Evolutionary conservation across 2,888 invertebrate genomes (phyloP).

Genomic region (Eristalinus aeneus): DNA sequence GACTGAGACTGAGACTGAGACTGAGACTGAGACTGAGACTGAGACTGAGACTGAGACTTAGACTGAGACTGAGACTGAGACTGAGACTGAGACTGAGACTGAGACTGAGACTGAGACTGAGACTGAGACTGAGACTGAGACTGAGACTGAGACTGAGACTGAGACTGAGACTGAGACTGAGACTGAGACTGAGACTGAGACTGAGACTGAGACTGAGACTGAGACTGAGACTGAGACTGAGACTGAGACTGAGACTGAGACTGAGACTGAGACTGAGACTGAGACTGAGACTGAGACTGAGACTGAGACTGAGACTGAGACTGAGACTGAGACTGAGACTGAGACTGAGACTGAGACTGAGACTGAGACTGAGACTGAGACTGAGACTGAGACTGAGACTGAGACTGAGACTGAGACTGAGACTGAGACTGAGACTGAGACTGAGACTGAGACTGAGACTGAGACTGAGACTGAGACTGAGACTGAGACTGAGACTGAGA

Average conservation of each 20-base stretch:
- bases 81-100: constrained; percentile 14
- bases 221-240: constrained; percentile 14
- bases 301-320: constrained; percentile 16
- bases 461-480: constrained; percentile 14
- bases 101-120: constrained; percentile 14
- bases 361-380: constrained; percentile 16
- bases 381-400: constrained; percentile 16
- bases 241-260: constrained; percentile 16
- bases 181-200: constrained; percentile 16
- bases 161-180: constrained; percentile 14
- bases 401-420: constrained; percentile 14
- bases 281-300: constrained; percentile 14
- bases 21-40: constrained; percentile 4
- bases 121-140: constrained; percentile 15
- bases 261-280: constrained; percentile 16
- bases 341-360: constrained; percentile 14
- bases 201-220: constrained; percentile 16
- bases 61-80: constrained; percentile 7
- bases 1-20: background rate
- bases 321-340: constrained; percentile 16
- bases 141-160: constrained; percentile 16
- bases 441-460: constrained; percentile 16
- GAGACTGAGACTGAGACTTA: constrained; percentile 1
- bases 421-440: constrained; percentile 16
- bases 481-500: constrained; percentile 16